Evolutionary conservation across 2,888 invertebrate species (phyloP).

Genomic region (Yponomeuta plumbellus): DNA sequence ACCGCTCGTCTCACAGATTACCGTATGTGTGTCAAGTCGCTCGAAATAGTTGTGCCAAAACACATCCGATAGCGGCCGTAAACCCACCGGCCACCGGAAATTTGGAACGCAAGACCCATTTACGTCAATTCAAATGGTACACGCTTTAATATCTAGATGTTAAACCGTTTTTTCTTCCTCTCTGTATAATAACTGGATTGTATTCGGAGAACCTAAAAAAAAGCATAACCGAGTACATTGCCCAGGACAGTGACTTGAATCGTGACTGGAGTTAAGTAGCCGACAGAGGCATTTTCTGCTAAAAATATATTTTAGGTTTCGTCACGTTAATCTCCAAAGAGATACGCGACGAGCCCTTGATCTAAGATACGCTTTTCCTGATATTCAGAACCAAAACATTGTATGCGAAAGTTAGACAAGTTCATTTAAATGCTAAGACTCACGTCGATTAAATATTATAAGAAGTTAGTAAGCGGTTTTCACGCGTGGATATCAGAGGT

Average conservation of each 20-base stretch:
- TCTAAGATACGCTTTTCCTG: constrained; percentile 38
- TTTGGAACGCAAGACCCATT: neutral
- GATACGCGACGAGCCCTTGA: constrained; percentile 30
- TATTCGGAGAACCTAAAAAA: constrained; percentile 27
- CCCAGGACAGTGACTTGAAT: constrained; percentile 37
- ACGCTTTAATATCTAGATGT: constrained; percentile 12
- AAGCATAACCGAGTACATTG: constrained; percentile 29
- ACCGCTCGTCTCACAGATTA: constrained; percentile 16
- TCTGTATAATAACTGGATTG: neutral
- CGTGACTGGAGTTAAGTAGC: constrained; percentile 52
- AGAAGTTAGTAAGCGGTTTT: too few species aligned
- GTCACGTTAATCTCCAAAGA: constrained; percentile 38
- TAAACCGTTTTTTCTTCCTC: constrained; percentile 24
- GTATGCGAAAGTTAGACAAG: too few species aligned
- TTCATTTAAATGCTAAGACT: too few species aligned
- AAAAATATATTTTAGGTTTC: constrained; percentile 44
- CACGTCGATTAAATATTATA: too few species aligned
- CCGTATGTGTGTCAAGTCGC: constrained; percentile 15
- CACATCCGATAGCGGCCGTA: constrained; percentile 10
- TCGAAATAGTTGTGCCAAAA: constrained; percentile 12
- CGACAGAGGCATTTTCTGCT: constrained; percentile 34
- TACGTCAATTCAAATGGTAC: neutral
- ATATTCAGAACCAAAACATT: constrained; percentile 27
- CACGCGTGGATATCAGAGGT: too few species aligned
- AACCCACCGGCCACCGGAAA: constrained; percentile 2